Conservation (phyloP, 2,888 invertebrate species). For the Osmoderma eremita region DNA sequence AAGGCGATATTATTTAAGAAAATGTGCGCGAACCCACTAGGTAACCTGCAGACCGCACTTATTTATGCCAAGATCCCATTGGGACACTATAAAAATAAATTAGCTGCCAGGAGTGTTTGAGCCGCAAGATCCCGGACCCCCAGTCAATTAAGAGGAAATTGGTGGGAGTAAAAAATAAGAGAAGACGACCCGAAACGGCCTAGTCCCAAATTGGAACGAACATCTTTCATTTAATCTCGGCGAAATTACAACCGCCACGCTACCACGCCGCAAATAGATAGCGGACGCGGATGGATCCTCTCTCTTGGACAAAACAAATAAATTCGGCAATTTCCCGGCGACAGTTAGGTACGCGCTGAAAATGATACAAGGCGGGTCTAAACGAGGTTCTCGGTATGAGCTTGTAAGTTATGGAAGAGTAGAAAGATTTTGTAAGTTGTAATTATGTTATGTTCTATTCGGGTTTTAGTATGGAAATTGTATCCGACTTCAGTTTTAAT, state of each 20-base stretch:
- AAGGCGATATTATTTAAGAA: no score
- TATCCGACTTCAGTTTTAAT: no score
- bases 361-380: neutral
- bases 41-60: no score
- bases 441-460: neutral
- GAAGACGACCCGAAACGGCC: neutral
- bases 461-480: no score
- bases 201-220: conserved; percentile 9
- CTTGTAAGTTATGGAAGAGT: neutral
- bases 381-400: neutral
- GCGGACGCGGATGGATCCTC: neutral
- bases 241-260: neutral
- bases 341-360: neutral
- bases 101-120: conserved; percentile 11
- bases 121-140: neutral
- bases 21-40: no score
- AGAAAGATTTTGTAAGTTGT: neutral
- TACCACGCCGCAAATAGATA: neutral
- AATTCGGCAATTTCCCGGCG: neutral
- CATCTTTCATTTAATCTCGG: conserved; percentile 18
- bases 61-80: neutral
- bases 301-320: neutral
- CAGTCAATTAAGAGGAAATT: conserved; percentile 24
- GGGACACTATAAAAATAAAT: conserved; percentile 29
- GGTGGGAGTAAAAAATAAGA: conserved; percentile 22